phyloP scores from a whole-genome alignment of 2,888 invertebrate genomes.

The Poecilobothrus nobilitatus region DNA sequence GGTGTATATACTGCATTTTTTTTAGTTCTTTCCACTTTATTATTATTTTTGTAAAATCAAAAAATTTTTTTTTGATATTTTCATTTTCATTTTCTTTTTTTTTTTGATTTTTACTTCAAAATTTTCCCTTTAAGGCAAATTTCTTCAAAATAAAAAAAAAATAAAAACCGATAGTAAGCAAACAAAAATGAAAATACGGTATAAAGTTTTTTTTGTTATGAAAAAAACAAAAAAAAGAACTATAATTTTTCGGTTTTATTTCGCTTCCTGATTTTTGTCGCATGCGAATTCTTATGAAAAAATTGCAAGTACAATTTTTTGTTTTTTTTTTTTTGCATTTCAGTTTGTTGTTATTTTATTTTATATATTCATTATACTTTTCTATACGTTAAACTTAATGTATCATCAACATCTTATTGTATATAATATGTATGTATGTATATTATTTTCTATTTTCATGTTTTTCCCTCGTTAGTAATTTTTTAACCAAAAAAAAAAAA shows the following conservation, averaged over 20 bases:
- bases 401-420: not conserved
- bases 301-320: not conserved
- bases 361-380: too few relatives aligned
- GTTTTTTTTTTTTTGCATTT: not conserved
- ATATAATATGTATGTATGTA: too few relatives aligned
- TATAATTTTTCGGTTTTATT: not conserved
- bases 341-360: not conserved
- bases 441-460: not conserved
- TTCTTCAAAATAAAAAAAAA: not conserved
- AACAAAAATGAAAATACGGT: not conserved
- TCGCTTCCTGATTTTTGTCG: not conserved
- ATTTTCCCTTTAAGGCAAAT: not conserved
- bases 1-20: too few relatives aligned
- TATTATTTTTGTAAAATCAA: too few relatives aligned
- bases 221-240: too few relatives aligned
- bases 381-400: not conserved
- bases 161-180: too few relatives aligned
- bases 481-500: too few relatives aligned
- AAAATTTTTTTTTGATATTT: too few relatives aligned
- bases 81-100: too few relatives aligned
- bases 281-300: not conserved
- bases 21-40: too few relatives aligned
- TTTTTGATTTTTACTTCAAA: too few relatives aligned
- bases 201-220: not conserved
- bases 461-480: too few relatives aligned